These are phyloP conservation scores for Nasonia oneida DNA, from an alignment of 2,888 invertebrate species.

Conservation along the genomic window DNA sequence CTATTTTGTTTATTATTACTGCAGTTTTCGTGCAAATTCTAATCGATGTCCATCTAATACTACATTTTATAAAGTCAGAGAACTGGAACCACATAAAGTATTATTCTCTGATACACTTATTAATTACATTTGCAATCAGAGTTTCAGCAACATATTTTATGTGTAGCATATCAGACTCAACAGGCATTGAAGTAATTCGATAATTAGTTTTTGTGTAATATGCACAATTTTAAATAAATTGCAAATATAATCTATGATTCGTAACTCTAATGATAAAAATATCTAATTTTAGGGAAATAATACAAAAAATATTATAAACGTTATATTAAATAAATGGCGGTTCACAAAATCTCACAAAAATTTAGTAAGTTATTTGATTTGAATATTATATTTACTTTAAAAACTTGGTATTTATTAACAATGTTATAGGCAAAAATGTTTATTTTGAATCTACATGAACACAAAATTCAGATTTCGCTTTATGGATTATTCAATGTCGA, in stretches of 20 bases:
- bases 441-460: background rate
- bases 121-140: background rate
- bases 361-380: background rate
- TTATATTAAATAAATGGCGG: background rate
- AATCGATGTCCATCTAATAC: background rate
- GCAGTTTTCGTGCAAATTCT: background rate
- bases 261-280: background rate
- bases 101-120: background rate
- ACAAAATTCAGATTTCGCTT: background rate
- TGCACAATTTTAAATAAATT: background rate
- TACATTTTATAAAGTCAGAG: background rate
- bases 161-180: background rate
- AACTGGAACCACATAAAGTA: background rate
- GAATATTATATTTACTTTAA: background rate
- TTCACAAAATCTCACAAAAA: background rate
- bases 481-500: conserved; percentile 3
- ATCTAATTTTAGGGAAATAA: background rate
- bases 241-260: background rate
- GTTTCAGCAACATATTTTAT: background rate
- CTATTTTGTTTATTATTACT: background rate
- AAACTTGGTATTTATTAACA: background rate
- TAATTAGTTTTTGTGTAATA: background rate
- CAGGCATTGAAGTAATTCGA: background rate
- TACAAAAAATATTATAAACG: background rate
- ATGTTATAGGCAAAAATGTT: conserved; percentile 1